These are phyloP conservation scores for Syngnathus floridae DNA, from an alignment of 2,113 vertebrate species.

Conservation along the genomic window DNA sequence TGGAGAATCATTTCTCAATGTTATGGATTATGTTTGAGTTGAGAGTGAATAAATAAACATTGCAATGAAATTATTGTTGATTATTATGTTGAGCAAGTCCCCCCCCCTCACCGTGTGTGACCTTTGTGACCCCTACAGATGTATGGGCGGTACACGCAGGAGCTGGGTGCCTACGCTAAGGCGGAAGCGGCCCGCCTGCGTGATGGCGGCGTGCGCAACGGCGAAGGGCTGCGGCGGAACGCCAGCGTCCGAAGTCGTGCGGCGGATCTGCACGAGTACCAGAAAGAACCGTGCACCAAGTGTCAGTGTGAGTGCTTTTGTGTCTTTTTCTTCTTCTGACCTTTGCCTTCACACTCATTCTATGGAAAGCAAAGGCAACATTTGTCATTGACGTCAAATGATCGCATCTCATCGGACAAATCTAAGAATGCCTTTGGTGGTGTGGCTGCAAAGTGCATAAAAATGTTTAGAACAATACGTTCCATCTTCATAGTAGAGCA, in stretches of 20 bases:
- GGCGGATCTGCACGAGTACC: constrained; percentile 82
- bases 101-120: neutral
- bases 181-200: constrained; percentile 91
- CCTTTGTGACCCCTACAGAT: constrained; percentile 70
- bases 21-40: too few relatives aligned
- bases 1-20: too few relatives aligned
- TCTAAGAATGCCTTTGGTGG: too few relatives aligned
- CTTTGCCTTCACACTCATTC: neutral
- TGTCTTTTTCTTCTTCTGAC: neutral
- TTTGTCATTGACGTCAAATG: neutral
- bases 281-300: constrained; percentile 79
- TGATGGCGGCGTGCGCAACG: constrained; percentile 78
- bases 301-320: constrained; percentile 78
- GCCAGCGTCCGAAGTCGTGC: constrained; percentile 61
- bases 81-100: neutral
- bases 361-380: neutral
- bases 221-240: constrained; percentile 68
- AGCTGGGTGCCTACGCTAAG: constrained; percentile 90
- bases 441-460: too few relatives aligned
- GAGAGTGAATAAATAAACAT: too few relatives aligned
- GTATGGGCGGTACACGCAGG: constrained; percentile 96
- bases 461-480: neutral
- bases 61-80: neutral
- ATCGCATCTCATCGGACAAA: too few relatives aligned
- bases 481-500: constrained; percentile 20